phyloP scores from a whole-genome alignment of 2,797 vertebrate species.

The Argya squamiceps region DNA sequence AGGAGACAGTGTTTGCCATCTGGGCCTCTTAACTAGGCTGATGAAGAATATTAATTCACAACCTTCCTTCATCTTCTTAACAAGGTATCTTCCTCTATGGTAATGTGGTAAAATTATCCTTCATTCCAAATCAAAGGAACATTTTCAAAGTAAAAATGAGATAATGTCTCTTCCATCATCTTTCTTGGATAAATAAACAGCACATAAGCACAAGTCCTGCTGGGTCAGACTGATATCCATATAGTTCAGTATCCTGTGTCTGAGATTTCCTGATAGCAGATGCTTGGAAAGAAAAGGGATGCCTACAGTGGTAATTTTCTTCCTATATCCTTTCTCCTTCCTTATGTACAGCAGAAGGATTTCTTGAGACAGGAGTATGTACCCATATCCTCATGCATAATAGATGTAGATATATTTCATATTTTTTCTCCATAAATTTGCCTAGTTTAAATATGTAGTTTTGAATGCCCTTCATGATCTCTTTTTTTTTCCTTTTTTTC shows the following conservation, averaged over 20 bases:
- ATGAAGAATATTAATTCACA: not conserved
- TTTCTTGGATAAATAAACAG: slow-evolving; percentile 23
- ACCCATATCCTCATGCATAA: not conserved
- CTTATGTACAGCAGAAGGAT: not conserved
- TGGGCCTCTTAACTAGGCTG: not conserved
- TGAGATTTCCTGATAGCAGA: not conserved
- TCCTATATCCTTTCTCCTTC: not conserved
- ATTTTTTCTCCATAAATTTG: not conserved
- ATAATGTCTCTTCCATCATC: not conserved
- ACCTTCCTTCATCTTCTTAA: not conserved
- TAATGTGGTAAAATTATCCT: not conserved
- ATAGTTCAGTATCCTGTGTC: not conserved
- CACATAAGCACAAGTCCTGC: not conserved
- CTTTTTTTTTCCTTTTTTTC: too few relatives aligned
- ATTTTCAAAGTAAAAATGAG: not conserved
- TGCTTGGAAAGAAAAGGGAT: not conserved
- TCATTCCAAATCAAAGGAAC: not conserved
- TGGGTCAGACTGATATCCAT: not conserved
- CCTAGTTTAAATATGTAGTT: not conserved
- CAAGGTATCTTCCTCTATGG: not conserved
- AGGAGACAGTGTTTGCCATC: not conserved
- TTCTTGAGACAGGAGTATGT: not conserved
- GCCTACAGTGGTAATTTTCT: not conserved
- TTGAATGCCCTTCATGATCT: fast-evolving
- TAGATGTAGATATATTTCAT: not conserved